Base-by-base conservation (phyloP, 2,113 vertebrate genomes). In the Percopsis transmontana region DNA sequence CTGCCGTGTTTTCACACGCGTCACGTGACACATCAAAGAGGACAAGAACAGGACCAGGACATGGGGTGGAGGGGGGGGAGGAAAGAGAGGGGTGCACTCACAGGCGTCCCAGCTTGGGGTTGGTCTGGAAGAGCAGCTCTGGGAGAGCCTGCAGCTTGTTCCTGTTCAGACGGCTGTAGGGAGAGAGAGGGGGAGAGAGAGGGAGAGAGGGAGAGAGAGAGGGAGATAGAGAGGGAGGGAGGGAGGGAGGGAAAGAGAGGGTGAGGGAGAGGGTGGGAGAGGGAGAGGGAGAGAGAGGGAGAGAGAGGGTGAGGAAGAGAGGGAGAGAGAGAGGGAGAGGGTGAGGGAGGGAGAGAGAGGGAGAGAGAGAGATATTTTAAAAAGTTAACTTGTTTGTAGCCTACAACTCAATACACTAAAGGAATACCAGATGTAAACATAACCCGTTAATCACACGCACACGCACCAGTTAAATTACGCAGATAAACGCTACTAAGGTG, bases 51-150 rank as follows among this genome's bases (percentile, higher is more conserved):
- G 27, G 39, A 44, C 7, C n/a, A 39, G 41, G 45, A 7, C 10
- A 16, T 10, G 24, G 27, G n/a, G n/a, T 15, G 19, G 15, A 66
- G 66, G 0, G n/a, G 18, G 18, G 58, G 24, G 55, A 40, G n/a
- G 27, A 15, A 20, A 38, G 33, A 11, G 14, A 21, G 12, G 56
- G 5, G 38, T 65, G 82, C 82, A 99, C 97, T 99, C 88, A 99
- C 97, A 99, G 91, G 85, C 97, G 93, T 27, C 94, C 95, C 75
- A 99, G 92, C 89, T 98, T 99, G 84, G 94, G 93, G 0, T 94
- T 99, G 86, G 93, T 95, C 93, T 98, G 97, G 88, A 99, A 99
- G 83, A 99, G 95, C 73, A 99, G 86, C 85, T 99, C 97, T 1
- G 97, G 96, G 70, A 99, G 96, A 60, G 98, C 91, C 89, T 96